Conservation (phyloP, 2,797 vertebrate genomes). For the Enteromius anoplus region DNA sequence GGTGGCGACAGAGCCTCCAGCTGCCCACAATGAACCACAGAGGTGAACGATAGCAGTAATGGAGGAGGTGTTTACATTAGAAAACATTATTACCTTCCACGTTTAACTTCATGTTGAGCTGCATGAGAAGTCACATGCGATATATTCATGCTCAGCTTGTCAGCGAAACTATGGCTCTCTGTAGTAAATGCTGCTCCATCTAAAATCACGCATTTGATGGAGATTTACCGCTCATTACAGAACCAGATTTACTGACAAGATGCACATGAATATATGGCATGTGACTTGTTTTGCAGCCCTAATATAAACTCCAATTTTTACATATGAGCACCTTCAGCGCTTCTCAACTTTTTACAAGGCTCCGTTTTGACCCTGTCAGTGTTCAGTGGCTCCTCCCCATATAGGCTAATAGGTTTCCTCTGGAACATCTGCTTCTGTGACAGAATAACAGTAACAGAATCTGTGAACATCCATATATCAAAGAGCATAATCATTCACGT, state of each 20-base stretch:
- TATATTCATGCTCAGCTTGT: too few relatives aligned
- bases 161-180: too few relatives aligned
- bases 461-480: background rate
- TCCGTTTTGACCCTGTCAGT: background rate
- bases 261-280: too few relatives aligned
- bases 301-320: background rate
- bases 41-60: background rate
- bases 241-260: too few relatives aligned
- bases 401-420: background rate
- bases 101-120: background rate
- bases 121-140: too few relatives aligned
- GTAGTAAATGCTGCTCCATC: too few relatives aligned
- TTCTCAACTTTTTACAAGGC: background rate
- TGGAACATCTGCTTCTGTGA: background rate
- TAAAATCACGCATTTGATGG: too few relatives aligned
- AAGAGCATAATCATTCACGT: background rate
- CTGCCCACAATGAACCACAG: constrained; percentile 16
- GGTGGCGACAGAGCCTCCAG: constrained; percentile 18
- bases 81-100: background rate
- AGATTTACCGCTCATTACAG: too few relatives aligned
- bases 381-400: background rate
- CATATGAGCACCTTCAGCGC: background rate
- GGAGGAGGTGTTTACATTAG: background rate
- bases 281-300: too few relatives aligned
- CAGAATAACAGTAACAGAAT: background rate